phyloP scores from a whole-genome alignment of 2,888 invertebrate species.

The Himalopsyche japonica region DNA sequence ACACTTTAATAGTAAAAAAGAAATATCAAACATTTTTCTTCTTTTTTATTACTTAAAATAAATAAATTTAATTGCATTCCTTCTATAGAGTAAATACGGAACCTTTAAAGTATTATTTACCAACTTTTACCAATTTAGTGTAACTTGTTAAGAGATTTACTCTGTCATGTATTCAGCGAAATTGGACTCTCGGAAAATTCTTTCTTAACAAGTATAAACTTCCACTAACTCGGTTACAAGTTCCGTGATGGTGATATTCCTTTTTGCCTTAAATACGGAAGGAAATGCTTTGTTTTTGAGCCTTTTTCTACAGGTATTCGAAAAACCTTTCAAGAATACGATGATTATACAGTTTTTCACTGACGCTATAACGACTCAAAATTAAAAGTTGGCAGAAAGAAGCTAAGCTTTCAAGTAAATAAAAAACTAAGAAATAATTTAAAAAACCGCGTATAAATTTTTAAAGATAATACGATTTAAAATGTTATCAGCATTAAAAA shows the following conservation, averaged over 20 bases:
- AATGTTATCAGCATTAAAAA: no score
- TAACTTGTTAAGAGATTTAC: not conserved
- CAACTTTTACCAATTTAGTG: not conserved
- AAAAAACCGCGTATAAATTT: no score
- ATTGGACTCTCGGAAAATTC: not conserved
- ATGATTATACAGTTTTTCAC: no score
- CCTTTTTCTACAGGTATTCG: not conserved
- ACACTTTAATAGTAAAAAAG: no score
- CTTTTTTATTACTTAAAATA: no score
- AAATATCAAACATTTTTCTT: no score
- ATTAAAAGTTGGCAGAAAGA: no score
- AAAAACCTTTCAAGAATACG: not conserved
- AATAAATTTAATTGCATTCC: no score
- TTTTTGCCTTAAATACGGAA: not conserved
- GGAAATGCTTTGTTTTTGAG: not conserved
- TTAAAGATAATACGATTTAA: no score
- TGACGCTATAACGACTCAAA: no score
- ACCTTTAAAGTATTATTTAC: not conserved
- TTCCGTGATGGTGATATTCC: not conserved
- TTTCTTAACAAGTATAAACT: not conserved
- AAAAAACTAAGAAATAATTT: no score
- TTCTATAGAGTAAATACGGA: not conserved
- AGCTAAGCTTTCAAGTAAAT: no score
- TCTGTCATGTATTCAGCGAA: not conserved
- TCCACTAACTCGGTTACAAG: not conserved